Evolutionary conservation across 2,113 vertebrate genomes (phyloP).

Genomic region (Craseonycteris thonglongyai): DNA sequence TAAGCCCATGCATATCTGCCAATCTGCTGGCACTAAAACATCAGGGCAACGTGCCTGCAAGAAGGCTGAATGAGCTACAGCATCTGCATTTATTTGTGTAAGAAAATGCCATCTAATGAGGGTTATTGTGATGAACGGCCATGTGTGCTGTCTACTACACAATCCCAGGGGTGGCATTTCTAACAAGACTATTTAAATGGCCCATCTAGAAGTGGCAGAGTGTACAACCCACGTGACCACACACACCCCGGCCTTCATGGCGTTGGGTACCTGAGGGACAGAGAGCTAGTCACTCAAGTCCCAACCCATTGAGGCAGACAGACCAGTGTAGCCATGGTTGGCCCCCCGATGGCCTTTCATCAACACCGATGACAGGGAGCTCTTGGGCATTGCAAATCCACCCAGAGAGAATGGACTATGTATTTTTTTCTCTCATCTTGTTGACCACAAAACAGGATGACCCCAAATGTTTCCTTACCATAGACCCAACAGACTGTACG

Average conservation of each 20-base stretch:
- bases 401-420: not conserved
- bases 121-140: not conserved
- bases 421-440: not conserved
- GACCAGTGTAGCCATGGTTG: not conserved
- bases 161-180: not conserved
- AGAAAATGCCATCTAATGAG: not conserved
- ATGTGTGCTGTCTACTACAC: not conserved
- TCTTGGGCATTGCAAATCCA: not conserved
- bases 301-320: not conserved
- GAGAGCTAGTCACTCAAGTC: not conserved
- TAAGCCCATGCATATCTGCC: not conserved
- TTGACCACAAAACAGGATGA: not conserved
- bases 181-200: not conserved
- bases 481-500: not conserved
- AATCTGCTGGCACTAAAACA: not conserved
- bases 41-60: not conserved
- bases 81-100: not conserved
- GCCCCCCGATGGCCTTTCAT: not conserved
- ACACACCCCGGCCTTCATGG: not conserved
- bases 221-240: not conserved
- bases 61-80: not conserved
- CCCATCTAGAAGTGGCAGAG: not conserved
- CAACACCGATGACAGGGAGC: not conserved
- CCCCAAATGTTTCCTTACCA: not conserved
- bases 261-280: not conserved